Evolutionary conservation across 2,113 vertebrate species (phyloP), one percentile per base, ranked within the genome.

Genomic region (Rhynchopsitta pachyrhyncha): DNA sequence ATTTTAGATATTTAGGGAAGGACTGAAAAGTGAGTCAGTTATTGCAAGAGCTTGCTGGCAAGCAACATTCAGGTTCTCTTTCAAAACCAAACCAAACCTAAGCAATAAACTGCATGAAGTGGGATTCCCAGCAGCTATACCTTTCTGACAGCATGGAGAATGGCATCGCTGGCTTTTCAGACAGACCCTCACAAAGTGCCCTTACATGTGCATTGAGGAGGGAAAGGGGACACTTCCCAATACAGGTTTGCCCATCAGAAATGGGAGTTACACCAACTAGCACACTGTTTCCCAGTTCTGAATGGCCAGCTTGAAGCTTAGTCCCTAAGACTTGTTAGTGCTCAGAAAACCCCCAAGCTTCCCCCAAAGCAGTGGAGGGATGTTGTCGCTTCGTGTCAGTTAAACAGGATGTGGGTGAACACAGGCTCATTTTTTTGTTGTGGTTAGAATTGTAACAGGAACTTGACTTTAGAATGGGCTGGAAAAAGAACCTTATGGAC

Each of bases 151-250:
- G 37, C 3, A 2, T 27, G 11, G 77, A 60, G 44, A 77, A 47
- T 44, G 59, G 60, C 27, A 68, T 60, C 10, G 1, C 71, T 73
- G 62, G 18, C 60, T 62, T 24, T 47, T 82, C 41, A 55, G 67
- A 42, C 9, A 1, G 2, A 16, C 57, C 39, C 60, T 66, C 29
- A 62, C 59, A 63, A 82, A 69, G 50, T 69, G 37, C 50, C 7
- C 4, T 86, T 29, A 16, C 55, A 13, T 50, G 13, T 35, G 66
- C 28, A 13, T 67, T 14, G 49, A 55, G 27, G 59, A 47, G 12
- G 33, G 31, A 42, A 20, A 80, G 52, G 42, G 64, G 31, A 23
- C n/a, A 7, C 11, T 64, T 52, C 6, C 0, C 1, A 1, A 18
- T 31, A 7, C 1, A 52, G 66, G 35, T 55, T 59, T 90, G 46